phyloP scores from a whole-genome alignment of 2,113 vertebrate species.

The Thymallus thymallus region DNA sequence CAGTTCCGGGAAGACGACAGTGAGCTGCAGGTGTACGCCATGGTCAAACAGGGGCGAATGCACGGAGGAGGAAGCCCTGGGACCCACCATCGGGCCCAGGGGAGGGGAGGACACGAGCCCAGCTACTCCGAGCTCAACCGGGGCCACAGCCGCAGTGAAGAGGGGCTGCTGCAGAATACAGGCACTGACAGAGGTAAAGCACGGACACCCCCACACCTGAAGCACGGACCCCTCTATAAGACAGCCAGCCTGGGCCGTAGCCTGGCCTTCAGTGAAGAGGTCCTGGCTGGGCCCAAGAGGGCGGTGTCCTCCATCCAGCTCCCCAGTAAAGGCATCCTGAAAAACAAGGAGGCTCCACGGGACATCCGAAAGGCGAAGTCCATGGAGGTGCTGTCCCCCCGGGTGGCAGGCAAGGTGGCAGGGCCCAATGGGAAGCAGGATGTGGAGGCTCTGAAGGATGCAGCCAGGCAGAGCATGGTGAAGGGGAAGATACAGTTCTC shows the following conservation, averaged over 20 bases:
- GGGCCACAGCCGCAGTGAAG: constrained; percentile 68
- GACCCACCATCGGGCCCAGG: neutral
- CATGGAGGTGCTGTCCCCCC: constrained; percentile 75
- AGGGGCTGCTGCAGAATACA: constrained; percentile 53
- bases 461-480: constrained; percentile 52
- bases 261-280: constrained; percentile 60
- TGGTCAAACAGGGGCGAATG: constrained; percentile 37
- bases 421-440: neutral
- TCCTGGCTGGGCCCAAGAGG: constrained; percentile 57
- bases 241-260: constrained; percentile 65
- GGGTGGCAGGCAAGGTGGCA: constrained; percentile 31
- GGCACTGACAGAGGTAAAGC: constrained; percentile 10
- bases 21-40: constrained; percentile 51
- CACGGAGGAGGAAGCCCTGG: neutral
- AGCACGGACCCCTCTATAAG: constrained; percentile 63
- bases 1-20: constrained; percentile 8
- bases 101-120: neutral
- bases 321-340: constrained; percentile 75
- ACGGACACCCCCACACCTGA: constrained; percentile 4
- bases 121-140: constrained; percentile 53
- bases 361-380: constrained; percentile 75
- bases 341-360: constrained; percentile 59
- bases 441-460: constrained; percentile 22
- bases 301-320: constrained; percentile 63
- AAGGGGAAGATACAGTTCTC: constrained; percentile 79